Conservation (phyloP, 2,888 invertebrate genomes). For the Deilephila elpenor region DNA sequence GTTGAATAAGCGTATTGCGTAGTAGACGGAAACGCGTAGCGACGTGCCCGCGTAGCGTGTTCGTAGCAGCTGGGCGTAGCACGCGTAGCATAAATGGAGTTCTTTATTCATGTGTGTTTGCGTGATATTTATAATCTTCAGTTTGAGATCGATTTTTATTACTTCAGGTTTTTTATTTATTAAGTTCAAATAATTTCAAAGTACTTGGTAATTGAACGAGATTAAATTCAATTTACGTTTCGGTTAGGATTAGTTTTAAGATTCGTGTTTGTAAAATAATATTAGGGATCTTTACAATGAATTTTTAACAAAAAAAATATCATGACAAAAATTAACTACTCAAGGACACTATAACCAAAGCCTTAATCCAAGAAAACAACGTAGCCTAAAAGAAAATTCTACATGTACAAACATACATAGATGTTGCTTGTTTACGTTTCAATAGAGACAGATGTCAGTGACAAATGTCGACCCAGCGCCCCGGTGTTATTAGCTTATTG, state of each 20-base stretch:
- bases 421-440: constrained; percentile 12
- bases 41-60: not conserved
- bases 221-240: not conserved
- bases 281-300: no score
- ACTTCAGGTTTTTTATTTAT: no score
- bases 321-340: no score
- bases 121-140: no score
- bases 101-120: not conserved
- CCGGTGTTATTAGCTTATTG: constrained; percentile 24
- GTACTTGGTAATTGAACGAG: no score
- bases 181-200: no score
- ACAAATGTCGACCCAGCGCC: constrained; percentile 1
- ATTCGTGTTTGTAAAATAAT: no score
- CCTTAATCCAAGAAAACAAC: not conserved
- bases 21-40: not conserved
- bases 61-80: constrained; percentile 1
- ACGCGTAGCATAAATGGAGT: not conserved
- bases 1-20: not conserved
- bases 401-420: not conserved
- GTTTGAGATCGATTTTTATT: no score
- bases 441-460: constrained; percentile 9
- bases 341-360: no score
- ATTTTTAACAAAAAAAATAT: no score
- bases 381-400: not conserved
- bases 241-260: no score